A percentile compares a stretch with the other conserved stretches of the same genome.
These are phyloP conservation scores for Hemichromis elongatus DNA, from an alignment of 2,113 vertebrate genomes.

Conservation along the genomic window DNA sequence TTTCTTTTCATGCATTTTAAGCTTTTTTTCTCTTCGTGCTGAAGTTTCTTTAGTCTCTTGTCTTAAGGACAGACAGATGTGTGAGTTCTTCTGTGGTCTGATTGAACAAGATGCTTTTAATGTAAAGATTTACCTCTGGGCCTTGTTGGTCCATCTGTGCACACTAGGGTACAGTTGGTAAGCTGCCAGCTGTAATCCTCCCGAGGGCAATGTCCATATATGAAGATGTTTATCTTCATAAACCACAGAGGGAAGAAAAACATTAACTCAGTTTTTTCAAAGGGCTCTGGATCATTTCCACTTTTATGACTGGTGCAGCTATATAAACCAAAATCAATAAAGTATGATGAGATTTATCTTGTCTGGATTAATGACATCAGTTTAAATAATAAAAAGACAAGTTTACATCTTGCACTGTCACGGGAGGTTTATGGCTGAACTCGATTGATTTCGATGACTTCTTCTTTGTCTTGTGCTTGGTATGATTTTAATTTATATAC, in stretches of 20 bases:
- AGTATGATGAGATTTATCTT: background rate
- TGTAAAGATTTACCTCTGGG: slow-evolving; percentile 28
- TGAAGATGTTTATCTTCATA: background rate
- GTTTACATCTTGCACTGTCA: background rate
- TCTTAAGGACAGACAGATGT: background rate
- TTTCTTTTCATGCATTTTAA: background rate
- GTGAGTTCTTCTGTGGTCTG: background rate
- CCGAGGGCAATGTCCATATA: background rate
- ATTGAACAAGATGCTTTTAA: background rate
- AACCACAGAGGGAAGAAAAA: background rate
- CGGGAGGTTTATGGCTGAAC: background rate
- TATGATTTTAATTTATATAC: background rate
- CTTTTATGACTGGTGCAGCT: background rate
- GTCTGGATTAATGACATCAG: background rate
- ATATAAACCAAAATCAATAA: background rate
- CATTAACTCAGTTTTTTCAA: background rate
- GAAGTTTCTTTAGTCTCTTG: background rate
- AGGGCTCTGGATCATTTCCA: background rate
- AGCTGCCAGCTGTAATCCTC: slow-evolving; percentile 17
- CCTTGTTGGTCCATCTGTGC: slow-evolving; percentile 32
- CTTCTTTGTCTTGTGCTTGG: background rate
- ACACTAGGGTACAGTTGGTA: background rate
- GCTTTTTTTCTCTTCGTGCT: background rate
- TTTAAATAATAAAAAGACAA: background rate
- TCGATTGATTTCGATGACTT: background rate